Evolutionary conservation across 2,797 vertebrate genomes (phyloP).

Genomic region (Rhyacichthys aspro): DNA sequence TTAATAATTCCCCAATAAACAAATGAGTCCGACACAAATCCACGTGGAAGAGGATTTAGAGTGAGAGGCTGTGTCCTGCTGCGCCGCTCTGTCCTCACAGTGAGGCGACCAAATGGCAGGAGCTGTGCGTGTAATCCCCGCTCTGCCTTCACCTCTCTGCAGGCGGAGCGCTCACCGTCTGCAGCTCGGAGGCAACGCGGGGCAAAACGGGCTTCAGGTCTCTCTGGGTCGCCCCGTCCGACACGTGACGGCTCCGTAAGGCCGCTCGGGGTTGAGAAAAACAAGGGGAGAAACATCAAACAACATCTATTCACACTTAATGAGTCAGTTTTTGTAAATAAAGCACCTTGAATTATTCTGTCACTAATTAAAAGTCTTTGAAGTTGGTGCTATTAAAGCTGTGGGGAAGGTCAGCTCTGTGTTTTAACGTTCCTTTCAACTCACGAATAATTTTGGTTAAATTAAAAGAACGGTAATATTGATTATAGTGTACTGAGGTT

Average conservation of each 20-base stretch:
- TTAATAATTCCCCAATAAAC: too few species aligned
- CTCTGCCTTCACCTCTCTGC: conserved; percentile 3
- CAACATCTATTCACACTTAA: not conserved
- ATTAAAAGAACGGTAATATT: too few species aligned
- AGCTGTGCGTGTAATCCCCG: conserved; percentile 5
- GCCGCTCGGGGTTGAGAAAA: not conserved
- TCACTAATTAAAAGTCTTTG: conserved; percentile 11
- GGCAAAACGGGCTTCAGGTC: too few species aligned
- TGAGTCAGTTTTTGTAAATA: not conserved
- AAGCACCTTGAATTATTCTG: conserved; percentile 4
- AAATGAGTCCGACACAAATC: not conserved
- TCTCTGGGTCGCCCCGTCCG: not conserved
- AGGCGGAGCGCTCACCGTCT: conserved; percentile 5
- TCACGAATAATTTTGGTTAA: not conserved
- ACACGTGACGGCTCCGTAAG: not conserved
- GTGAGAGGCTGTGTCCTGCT: not conserved
- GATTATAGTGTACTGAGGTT: too few species aligned
- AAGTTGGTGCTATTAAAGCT: not conserved
- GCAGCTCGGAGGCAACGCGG: too few species aligned
- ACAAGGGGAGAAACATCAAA: conserved; percentile 3
- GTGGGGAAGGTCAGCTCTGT: not conserved
- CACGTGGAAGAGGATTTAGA: not conserved
- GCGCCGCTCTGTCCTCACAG: conserved; percentile 11
- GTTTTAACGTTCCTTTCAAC: not conserved
- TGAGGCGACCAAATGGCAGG: conserved; percentile 19